Evolutionary conservation across 2,888 invertebrate species (phyloP).

Genomic region (Acleris literana): DNA sequence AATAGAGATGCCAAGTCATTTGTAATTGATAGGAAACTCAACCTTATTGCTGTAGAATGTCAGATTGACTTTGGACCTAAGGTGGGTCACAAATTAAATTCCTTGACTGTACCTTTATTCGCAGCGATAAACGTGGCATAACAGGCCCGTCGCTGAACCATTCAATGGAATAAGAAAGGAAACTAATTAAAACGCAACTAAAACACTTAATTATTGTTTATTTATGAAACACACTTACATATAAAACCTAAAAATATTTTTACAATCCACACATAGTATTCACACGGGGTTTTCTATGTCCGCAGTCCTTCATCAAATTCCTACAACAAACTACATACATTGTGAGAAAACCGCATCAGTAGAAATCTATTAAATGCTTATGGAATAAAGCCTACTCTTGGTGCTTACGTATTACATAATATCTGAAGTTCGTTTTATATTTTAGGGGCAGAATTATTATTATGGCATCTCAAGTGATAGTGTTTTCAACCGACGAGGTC

Average conservation of each 20-base stretch:
- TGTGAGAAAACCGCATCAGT: background rate
- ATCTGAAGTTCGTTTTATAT: background rate
- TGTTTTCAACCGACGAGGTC: background rate
- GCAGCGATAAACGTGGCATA: background rate
- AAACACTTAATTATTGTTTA: slow-evolving; percentile 34
- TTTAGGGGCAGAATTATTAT: background rate
- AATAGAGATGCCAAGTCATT: too few species aligned
- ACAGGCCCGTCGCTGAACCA: too few species aligned
- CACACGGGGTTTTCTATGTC: slow-evolving; percentile 41
- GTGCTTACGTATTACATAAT: background rate
- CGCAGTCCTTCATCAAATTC: slow-evolving; percentile 3
- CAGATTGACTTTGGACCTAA: too few species aligned
- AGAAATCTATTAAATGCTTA: slow-evolving; percentile 15
- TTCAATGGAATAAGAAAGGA: background rate
- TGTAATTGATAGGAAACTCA: too few species aligned
- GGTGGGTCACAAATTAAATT: too few species aligned
- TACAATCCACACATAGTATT: slow-evolving; percentile 52
- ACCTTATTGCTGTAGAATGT: too few species aligned
- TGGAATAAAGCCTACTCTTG: slow-evolving; percentile 4
- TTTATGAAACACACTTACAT: slow-evolving; percentile 36
- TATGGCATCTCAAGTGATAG: slow-evolving; percentile 1
- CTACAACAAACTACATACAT: background rate
- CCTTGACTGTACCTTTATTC: too few species aligned
- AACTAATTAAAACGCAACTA: background rate
- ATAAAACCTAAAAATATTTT: slow-evolving; percentile 40